Conservation (phyloP, 2,888 invertebrate species). For the Aricia artaxerxes region DNA sequence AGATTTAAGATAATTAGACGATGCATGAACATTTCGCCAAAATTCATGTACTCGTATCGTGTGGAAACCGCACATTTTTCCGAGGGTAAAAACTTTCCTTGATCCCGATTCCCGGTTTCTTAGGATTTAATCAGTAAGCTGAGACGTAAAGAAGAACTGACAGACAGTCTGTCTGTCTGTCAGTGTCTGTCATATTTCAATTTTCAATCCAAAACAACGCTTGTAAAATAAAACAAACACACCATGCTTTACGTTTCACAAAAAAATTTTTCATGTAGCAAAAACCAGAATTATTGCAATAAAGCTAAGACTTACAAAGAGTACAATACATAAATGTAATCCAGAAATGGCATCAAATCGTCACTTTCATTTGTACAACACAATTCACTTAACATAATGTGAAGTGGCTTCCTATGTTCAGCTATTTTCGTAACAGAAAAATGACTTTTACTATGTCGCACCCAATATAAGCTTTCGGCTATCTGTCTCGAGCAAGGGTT, state of each 20-base stretch:
- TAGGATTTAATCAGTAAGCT: no score
- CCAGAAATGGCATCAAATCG: slow-evolving; percentile 15
- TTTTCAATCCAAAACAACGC: no score
- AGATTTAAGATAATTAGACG: no score
- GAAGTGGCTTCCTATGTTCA: slow-evolving; percentile 8
- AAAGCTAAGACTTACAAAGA: not conserved
- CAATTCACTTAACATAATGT: slow-evolving; percentile 23
- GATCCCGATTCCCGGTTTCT: no score
- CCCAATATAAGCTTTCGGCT: slow-evolving; percentile 28
- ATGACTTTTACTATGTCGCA: slow-evolving; percentile 3
- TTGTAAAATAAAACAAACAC: not conserved
- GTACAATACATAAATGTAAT: slow-evolving; percentile 23
- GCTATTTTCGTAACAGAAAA: slow-evolving; percentile 25
- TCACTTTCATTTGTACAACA: slow-evolving; percentile 27
- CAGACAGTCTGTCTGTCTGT: no score
- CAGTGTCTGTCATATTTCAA: no score
- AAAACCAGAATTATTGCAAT: not conserved
- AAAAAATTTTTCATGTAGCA: not conserved
- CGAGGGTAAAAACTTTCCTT: no score
- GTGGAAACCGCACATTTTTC: no score
- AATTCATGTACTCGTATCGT: no score
- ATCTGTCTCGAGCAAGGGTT: slow-evolving; percentile 26
- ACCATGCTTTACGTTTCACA: not conserved
- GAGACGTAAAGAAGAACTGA: no score
- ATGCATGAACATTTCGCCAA: no score